phyloP scores from a whole-genome alignment of 1,140 invertebrate species.

The Cotesia chilonis region DNA sequence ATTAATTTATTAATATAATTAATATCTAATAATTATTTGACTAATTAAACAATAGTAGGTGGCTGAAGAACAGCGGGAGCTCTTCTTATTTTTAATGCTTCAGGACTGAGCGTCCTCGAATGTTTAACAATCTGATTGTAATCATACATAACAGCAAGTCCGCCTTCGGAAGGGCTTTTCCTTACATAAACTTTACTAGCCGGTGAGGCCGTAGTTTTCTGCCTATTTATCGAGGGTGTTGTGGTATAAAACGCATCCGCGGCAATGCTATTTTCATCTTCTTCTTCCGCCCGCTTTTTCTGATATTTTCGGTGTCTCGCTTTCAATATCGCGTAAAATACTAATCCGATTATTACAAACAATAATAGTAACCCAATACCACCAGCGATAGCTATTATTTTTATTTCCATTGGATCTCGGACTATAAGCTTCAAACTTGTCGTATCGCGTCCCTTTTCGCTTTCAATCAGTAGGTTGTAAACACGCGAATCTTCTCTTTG shows the following conservation, averaged over 20 bases:
- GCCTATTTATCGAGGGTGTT: conserved; percentile 43
- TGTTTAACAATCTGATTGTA: conserved; percentile 61
- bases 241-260: conserved; percentile 57
- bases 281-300: conserved; percentile 55
- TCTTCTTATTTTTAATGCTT: conserved; percentile 62
- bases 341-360: conserved; percentile 52
- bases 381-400: conserved; percentile 56
- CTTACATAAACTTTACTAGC: conserved; percentile 46
- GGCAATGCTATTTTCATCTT: conserved; percentile 60
- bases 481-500: conserved; percentile 58
- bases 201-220: conserved; percentile 43
- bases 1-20: too few relatives aligned
- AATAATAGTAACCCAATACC: conserved; percentile 56
- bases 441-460: conserved; percentile 60
- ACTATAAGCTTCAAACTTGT: conserved; percentile 57
- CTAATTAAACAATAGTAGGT: conserved; percentile 59
- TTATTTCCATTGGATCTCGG: conserved; percentile 59
- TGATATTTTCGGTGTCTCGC: conserved; percentile 54
- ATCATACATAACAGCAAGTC: conserved; percentile 60
- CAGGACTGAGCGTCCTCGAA: conserved; percentile 59
- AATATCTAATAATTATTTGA: conserved; percentile 1
- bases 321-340: conserved; percentile 52
- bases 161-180: conserved; percentile 51
- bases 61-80: conserved; percentile 62
- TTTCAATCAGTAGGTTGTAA: conserved; percentile 60